Evolutionary conservation across 1,140 invertebrate genomes (phyloP).

Genomic region (Hyposmocoma kahamanoa): DNA sequence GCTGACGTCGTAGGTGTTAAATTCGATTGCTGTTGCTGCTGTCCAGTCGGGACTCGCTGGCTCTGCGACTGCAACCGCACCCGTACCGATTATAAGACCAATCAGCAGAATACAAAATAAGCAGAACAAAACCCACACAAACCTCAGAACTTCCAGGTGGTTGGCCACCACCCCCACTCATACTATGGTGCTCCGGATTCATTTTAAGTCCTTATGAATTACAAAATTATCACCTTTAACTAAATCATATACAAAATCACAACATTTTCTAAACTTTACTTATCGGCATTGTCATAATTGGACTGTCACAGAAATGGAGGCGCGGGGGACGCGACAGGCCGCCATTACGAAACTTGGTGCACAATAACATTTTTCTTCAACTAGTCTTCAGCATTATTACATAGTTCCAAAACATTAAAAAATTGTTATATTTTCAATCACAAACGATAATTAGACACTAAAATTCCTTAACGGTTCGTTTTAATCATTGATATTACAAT

Average conservation of each 20-base stretch:
- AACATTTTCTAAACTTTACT: conserved; percentile 66
- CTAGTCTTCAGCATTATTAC: conserved; percentile 1
- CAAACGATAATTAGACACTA: neutral
- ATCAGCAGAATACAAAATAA: conserved; percentile 28
- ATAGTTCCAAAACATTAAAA: neutral
- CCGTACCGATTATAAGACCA: conserved; percentile 20
- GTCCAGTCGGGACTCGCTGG: conserved; percentile 47
- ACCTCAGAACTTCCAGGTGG: conserved; percentile 73
- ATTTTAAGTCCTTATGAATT: conserved; percentile 52
- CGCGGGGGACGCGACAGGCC: conserved; percentile 78
- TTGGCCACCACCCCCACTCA: conserved; percentile 72
- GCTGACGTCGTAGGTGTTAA: conserved; percentile 71
- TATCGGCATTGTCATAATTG: conserved; percentile 74
- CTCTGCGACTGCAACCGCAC: conserved; percentile 47
- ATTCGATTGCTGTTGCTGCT: conserved; percentile 40
- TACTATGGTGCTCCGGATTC: conserved; percentile 74
- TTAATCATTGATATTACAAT: neutral
- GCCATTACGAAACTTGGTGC: conserved; percentile 76
- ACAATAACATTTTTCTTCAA: conserved; percentile 67
- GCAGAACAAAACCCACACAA: conserved; percentile 38
- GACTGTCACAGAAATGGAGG: conserved; percentile 75
- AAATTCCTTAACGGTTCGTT: neutral
- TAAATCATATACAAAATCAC: conserved; percentile 59
- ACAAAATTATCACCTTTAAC: conserved; percentile 25
- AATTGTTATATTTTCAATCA: neutral